Conservation (phyloP, 2,888 invertebrate species). For the Coenonympha arcania region DNA sequence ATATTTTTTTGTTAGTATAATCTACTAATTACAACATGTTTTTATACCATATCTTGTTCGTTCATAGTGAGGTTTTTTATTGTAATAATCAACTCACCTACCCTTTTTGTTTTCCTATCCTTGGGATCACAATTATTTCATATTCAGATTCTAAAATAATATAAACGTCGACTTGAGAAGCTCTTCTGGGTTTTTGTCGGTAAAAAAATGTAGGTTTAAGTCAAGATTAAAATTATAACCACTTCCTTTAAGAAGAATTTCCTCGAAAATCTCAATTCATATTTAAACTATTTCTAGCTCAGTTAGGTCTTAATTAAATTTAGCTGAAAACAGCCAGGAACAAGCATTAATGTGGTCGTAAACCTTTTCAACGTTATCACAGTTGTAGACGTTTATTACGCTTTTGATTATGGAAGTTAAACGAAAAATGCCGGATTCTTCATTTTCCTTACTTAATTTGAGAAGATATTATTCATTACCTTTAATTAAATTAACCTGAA, state of each 20-base stretch:
- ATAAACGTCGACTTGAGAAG: too few relatives aligned
- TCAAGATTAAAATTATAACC: neutral
- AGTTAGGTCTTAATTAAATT: neutral
- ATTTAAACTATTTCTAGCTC: slow-evolving; percentile 1
- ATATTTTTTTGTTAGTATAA: too few relatives aligned
- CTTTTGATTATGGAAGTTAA: slow-evolving; percentile 1
- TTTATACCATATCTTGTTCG: too few relatives aligned
- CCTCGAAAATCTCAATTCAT: neutral
- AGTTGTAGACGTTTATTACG: slow-evolving; percentile 4
- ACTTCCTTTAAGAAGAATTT: neutral
- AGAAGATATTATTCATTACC: too few relatives aligned
- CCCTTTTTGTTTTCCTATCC: too few relatives aligned
- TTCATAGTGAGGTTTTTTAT: too few relatives aligned
- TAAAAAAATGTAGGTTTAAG: neutral
- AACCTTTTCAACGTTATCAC: slow-evolving; percentile 4
- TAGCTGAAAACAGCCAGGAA: neutral
- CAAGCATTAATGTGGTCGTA: slow-evolving; percentile 1
- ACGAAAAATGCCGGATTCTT: neutral
- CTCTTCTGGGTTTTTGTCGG: neutral
- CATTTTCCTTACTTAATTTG: neutral
- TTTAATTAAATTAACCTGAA: too few relatives aligned
- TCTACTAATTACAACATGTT: too few relatives aligned
- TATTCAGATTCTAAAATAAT: too few relatives aligned
- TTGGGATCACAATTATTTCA: too few relatives aligned
- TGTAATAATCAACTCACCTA: too few relatives aligned